Evolutionary conservation across 2,888 invertebrate species (phyloP), one percentile per base, ranked within the genome.

Genomic region (Andrena chrysosceles): DNA sequence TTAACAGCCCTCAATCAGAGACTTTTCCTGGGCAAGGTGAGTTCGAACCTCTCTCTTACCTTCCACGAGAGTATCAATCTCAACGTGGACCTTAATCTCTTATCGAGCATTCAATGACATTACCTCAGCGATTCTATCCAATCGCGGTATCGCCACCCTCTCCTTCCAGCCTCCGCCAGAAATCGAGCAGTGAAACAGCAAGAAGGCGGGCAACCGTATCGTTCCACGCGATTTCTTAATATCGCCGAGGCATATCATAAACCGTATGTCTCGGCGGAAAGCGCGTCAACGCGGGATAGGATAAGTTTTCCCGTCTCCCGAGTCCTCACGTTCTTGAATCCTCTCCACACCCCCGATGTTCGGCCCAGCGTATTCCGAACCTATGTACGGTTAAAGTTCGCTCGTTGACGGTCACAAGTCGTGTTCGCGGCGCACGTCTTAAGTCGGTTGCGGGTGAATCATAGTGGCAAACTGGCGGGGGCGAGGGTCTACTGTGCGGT

Each of bases 1-100:
- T 91, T 96, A 69, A 94, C 95, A 75, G 95, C 96, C n/a, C 96
- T 96, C 95, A 96, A 96, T 93, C 95, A 95, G 87, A 93, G 96
- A 67, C 94, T 94, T 89, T 95, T 96, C 90, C 92, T 96, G 87
- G 95, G 95, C 79, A 95, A 95, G 95, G 95, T 95, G 91, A 94
- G 94, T 92, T 31, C 13, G 8, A 31, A n/a, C 26, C 60, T 54
- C 49, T 60, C 72, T 63, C 33, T 71, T 31, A 42, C 63, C 74
- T 72, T 63, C 59, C 52, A 13, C 64, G 16, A 42, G 26, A 66
- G 26, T 42, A 31, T 73, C 54, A 60, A 60, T 71, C 56, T 72
- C 33, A 13, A 31, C 75, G 70, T 76, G 67, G 62, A 70, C 70
- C 79, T 64, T 31, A 69, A 66, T 33, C 67, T 31, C 66, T 35